Conservation (phyloP, 2,888 invertebrate species). For the Litoditis marina region DNA sequence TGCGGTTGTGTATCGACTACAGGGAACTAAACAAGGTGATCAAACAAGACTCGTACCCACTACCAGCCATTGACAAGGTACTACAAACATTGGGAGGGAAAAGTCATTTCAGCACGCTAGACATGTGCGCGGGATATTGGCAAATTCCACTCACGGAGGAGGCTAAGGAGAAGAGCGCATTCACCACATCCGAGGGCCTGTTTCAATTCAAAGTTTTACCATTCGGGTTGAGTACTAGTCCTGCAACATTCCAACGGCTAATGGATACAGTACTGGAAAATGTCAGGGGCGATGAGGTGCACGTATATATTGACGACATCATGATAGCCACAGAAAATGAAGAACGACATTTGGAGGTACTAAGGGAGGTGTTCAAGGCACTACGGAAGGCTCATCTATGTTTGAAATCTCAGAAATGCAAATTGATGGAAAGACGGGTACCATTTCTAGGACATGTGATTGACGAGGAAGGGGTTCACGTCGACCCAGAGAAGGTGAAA, state of each 20-base stretch:
- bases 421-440: constrained; percentile 7
- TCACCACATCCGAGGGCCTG: constrained; percentile 28
- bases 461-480: constrained; percentile 1
- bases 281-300: constrained; percentile 12
- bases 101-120: constrained; percentile 29
- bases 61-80: constrained; percentile 33
- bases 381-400: background rate
- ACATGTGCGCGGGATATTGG: constrained; percentile 42
- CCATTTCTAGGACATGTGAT: constrained; percentile 26
- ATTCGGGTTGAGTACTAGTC: constrained; percentile 46
- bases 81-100: constrained; percentile 23
- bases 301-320: constrained; percentile 46
- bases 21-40: constrained; percentile 35
- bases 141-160: constrained; percentile 34
- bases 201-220: constrained; percentile 48
- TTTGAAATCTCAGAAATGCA: constrained; percentile 21
- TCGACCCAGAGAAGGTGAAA: constrained; percentile 19
- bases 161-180: constrained; percentile 39
- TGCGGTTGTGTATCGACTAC: constrained; percentile 44
- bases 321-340: constrained; percentile 24
- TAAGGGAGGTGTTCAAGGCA: constrained; percentile 19
- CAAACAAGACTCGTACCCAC: constrained; percentile 30
- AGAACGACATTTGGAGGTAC: constrained; percentile 23
- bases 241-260: constrained; percentile 48
- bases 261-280: constrained; percentile 31